Conservation (phyloP, 2,797 vertebrate genomes). For the Mastacembelus armatus region DNA sequence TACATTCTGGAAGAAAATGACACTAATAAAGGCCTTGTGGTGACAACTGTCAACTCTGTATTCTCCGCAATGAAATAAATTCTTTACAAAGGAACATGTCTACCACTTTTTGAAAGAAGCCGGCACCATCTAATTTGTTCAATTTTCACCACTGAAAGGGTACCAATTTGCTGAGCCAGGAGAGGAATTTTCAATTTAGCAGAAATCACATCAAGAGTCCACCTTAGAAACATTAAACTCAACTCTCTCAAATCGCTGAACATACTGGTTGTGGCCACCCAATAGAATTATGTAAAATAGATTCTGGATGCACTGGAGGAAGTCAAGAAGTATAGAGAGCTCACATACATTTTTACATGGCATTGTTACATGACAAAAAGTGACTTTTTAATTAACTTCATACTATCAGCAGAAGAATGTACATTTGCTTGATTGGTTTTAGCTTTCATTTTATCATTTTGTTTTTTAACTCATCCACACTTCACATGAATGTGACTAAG, state of each 20-base stretch:
- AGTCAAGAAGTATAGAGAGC: background rate
- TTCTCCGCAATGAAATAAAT: slow-evolving; percentile 57
- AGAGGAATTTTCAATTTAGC: slow-evolving; percentile 65
- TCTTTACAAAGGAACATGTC: slow-evolving; percentile 52
- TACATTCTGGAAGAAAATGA: slow-evolving; percentile 52
- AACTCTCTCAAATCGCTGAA: slow-evolving; percentile 1
- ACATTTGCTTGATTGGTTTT: background rate
- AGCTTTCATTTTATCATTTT: background rate
- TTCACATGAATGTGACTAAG: no score
- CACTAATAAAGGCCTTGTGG: slow-evolving; percentile 72
- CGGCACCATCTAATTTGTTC: slow-evolving; percentile 68
- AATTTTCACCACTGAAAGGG: slow-evolving; percentile 59
- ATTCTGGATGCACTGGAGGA: background rate
- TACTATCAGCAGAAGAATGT: background rate
- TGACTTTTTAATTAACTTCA: background rate
- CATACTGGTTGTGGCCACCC: background rate
- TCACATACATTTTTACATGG: background rate
- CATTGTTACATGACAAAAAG: background rate
- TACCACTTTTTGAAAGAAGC: slow-evolving; percentile 41
- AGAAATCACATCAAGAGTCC: slow-evolving; percentile 37
- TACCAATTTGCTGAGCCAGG: slow-evolving; percentile 59
- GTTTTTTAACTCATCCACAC: background rate
- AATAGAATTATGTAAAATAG: background rate
- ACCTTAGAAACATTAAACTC: slow-evolving; percentile 8
- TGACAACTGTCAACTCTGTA: slow-evolving; percentile 56